phyloP scores from a whole-genome alignment of 1,140 invertebrate species.

The Tetramorium alpestre region DNA sequence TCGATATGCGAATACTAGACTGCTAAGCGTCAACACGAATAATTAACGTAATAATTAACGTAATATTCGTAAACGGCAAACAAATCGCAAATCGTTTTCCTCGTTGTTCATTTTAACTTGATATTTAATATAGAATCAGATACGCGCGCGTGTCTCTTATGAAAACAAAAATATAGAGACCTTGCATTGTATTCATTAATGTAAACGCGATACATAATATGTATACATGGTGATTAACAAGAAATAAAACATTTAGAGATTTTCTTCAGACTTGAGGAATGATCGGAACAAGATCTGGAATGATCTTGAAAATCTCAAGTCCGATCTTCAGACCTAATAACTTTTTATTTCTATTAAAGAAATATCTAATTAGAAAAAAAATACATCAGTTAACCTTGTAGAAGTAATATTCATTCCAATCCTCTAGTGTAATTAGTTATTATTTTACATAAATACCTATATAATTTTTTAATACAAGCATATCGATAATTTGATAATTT shows the following conservation, averaged over 20 bases:
- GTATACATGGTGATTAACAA: not conserved
- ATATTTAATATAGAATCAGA: not conserved
- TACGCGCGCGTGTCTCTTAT: not conserved
- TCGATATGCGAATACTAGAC: conserved; percentile 68
- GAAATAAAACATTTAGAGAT: not conserved
- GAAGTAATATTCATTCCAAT: not conserved
- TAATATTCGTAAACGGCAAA: not conserved
- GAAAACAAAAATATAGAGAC: not conserved
- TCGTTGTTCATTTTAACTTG: not conserved
- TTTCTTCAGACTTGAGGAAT: not conserved
- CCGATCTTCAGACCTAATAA: not conserved
- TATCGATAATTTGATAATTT: conserved; percentile 6
- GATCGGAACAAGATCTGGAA: not conserved
- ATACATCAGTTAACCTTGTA: not conserved
- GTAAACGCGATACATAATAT: not conserved
- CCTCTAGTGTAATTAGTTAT: not conserved
- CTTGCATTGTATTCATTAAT: not conserved
- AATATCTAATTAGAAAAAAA: not conserved
- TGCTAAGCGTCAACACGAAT: conserved; percentile 53
- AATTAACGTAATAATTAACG: not conserved
- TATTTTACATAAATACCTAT: not conserved
- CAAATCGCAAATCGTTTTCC: not conserved
- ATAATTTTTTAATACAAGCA: not conserved
- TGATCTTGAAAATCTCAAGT: no score
- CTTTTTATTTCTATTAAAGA: not conserved